Conservation (phyloP, 2,888 invertebrate genomes). For the Busseola fusca region DNA sequence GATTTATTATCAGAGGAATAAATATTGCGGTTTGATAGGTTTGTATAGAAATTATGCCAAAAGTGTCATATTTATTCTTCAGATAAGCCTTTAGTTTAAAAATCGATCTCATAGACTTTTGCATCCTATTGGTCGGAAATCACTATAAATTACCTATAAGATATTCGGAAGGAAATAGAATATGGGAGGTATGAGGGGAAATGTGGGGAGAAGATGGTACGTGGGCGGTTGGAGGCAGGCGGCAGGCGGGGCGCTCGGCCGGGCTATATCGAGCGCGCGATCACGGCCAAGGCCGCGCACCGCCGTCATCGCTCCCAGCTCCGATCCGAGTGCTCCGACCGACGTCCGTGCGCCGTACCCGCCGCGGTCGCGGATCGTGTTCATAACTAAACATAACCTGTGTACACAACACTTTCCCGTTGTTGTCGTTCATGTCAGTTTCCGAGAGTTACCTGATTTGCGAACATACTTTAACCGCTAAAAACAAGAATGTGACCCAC, state of each 20-base stretch:
- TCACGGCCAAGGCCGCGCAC: conserved; percentile 87
- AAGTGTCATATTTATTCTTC: neutral
- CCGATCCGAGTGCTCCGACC: conserved; percentile 58
- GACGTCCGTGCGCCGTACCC: conserved; percentile 66
- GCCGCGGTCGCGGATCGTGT: conserved; percentile 41
- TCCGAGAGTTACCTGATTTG: conserved; percentile 3
- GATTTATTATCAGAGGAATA: neutral
- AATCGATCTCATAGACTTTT: conserved; percentile 16
- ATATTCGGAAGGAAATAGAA: conserved; percentile 67
- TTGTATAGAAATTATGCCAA: neutral
- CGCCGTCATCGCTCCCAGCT: conserved; percentile 75
- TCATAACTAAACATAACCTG: conserved; percentile 38
- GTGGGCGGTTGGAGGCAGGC: conserved; percentile 64
- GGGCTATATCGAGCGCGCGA: conserved; percentile 88
- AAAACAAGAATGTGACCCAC: neutral
- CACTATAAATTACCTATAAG: conserved; percentile 69
- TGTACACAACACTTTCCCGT: conserved; percentile 43
- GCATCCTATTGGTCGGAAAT: conserved; percentile 65
- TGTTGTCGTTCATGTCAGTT: conserved; percentile 5
- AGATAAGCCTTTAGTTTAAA: neutral
- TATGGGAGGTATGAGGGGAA: conserved; percentile 70
- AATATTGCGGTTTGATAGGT: neutral
- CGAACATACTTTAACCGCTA: neutral
- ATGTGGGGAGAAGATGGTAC: conserved; percentile 60
- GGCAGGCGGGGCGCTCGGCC: conserved; percentile 70